Evolutionary conservation across 2,797 vertebrate species (phyloP), one percentile per base, ranked within the genome.

Genomic region (Siniperca undulata): DNA sequence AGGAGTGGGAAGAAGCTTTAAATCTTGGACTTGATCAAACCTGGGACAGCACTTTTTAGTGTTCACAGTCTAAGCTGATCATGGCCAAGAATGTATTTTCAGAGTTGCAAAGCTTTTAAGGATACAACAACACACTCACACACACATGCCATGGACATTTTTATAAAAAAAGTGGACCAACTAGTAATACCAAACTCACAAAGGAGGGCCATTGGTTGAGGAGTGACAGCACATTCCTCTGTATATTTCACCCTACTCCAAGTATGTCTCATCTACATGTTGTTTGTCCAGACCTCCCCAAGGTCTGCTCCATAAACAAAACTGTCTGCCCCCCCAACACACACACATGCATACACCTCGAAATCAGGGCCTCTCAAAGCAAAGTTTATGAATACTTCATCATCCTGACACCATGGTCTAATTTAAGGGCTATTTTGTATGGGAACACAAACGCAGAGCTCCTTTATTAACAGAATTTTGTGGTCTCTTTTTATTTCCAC

Each of bases 261-360:
- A 82, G 58, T 22, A 19, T 73, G 55, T 67, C 77, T 86, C 80
- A 82, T 81, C 13, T 59, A 62, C 46, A 69, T 55, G 59, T 66
- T 90, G 85, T 88, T 86, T 46, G 24, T 88, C 75, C 64, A 83
- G 58, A 79, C 70, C 74, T 87, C 79, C 76, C 74, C 22, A 69
- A 72, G 34, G 60, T 77, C 84, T 80, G 52, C 78, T 86, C 76
- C 66, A 76, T 86, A 88, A 86, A 89, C 85, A 87, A 66, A 83
- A 64, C 59, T 70, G 56, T 76, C 85, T 73, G 24, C 36, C 65
- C 36, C 20, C 36, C 53, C 19, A 13, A 62, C 70, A 55, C 40
- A 11, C 69, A 62, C 52, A 69, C 56, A 67, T 2, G 1, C 38
- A 76, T 2, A 62, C 60, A 36, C 61, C 16, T 76, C 64, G 80